These are phyloP conservation scores for Drosophila limbata DNA, from an alignment of 2,888 invertebrate genomes.

Conservation along the genomic window DNA sequence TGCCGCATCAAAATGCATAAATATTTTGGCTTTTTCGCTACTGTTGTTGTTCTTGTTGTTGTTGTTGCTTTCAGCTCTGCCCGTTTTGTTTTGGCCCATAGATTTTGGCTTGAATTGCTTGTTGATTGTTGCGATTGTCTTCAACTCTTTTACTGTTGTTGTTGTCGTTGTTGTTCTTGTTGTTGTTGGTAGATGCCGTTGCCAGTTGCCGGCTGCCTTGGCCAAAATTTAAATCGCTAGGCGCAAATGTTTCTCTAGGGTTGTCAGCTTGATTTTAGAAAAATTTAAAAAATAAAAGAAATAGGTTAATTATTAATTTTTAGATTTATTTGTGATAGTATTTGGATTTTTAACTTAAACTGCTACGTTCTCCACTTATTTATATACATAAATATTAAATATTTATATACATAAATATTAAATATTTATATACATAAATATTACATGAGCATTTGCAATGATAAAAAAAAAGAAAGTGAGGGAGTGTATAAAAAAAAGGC, in stretches of 20 bases:
- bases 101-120: slow-evolving; percentile 65
- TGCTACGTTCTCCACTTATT: not conserved
- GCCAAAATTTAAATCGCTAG: slow-evolving; percentile 65
- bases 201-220: slow-evolving; percentile 18
- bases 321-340: too few species aligned
- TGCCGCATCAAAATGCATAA: slow-evolving; percentile 84
- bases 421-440: too few species aligned
- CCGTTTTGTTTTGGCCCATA: slow-evolving; percentile 36
- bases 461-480: too few species aligned
- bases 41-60: slow-evolving; percentile 8
- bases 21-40: slow-evolving; percentile 62
- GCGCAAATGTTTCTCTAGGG: slow-evolving; percentile 45
- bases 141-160: slow-evolving; percentile 2
- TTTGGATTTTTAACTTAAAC: not conserved
- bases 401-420: too few species aligned
- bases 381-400: too few species aligned
- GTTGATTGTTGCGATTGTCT: slow-evolving; percentile 73
- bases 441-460: too few species aligned
- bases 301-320: not conserved
- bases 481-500: too few species aligned
- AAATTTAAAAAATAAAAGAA: not conserved
- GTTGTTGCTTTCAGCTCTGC: slow-evolving; percentile 1
- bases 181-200: slow-evolving; percentile 18
- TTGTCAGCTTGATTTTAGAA: slow-evolving; percentile 29
- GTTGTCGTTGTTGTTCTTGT: slow-evolving; percentile 10